Conservation (phyloP, 2,113 vertebrate species). For the Atlantisia rogersi region DNA sequence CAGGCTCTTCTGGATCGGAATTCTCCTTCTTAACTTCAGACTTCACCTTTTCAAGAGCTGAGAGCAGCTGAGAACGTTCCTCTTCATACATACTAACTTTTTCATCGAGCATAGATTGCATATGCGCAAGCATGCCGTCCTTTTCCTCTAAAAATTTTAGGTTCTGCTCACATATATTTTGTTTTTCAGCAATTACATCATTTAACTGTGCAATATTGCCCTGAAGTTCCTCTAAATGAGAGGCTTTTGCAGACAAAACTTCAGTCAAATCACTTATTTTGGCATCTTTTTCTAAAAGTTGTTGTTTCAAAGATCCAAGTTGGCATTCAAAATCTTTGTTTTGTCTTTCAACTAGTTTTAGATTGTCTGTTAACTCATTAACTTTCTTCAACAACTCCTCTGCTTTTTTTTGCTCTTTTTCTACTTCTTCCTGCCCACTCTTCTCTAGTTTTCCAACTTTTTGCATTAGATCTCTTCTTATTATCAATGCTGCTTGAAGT, state of each 20-base stretch:
- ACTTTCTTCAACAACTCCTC: slow-evolving; percentile 40
- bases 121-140: slow-evolving; percentile 58
- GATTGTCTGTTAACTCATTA: slow-evolving; percentile 64
- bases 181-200: slow-evolving; percentile 66
- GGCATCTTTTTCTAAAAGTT: slow-evolving; percentile 72
- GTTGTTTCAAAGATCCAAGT: slow-evolving; percentile 65
- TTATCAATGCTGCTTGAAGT: slow-evolving; percentile 82
- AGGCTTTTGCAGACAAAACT: slow-evolving; percentile 51
- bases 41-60: slow-evolving; percentile 70
- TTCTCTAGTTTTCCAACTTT: slow-evolving; percentile 80
- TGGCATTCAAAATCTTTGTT: slow-evolving; percentile 61
- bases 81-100: slow-evolving; percentile 56
- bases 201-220: slow-evolving; percentile 47
- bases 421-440: slow-evolving; percentile 64
- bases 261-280: slow-evolving; percentile 57
- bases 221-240: slow-evolving; percentile 50
- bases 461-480: slow-evolving; percentile 84
- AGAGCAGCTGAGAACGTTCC: slow-evolving; percentile 63
- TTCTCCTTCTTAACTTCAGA: slow-evolving; percentile 58
- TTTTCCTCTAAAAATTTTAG: slow-evolving; percentile 71
- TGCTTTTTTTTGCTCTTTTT: slow-evolving; percentile 55
- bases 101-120: slow-evolving; percentile 64
- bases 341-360: slow-evolving; percentile 42
- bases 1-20: not conserved
- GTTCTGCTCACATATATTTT: slow-evolving; percentile 61